Percentiles rank a stretch among this genome's conserved stretches.
Evolutionary conservation across 2,113 vertebrate genomes (phyloP).

Genomic region (Sterrhoptilus dennistouni): DNA sequence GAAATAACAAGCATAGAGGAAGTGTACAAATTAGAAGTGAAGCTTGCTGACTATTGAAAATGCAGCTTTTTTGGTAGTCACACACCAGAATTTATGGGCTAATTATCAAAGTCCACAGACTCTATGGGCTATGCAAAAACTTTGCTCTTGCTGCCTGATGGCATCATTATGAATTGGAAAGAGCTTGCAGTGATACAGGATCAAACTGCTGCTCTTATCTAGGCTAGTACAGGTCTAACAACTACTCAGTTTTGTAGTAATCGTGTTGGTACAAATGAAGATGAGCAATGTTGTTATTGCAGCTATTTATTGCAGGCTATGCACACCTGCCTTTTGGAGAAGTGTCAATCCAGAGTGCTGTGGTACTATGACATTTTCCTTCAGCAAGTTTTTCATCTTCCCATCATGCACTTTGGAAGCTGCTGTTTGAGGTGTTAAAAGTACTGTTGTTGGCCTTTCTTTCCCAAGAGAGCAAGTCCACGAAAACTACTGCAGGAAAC

Average conservation of each 20-base stretch:
- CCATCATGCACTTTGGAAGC: neutral
- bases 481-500: neutral
- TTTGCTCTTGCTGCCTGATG: neutral
- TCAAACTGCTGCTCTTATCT: neutral
- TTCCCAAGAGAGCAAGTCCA: neutral
- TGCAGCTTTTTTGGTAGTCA: neutral
- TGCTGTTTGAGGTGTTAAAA: neutral
- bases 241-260: neutral
- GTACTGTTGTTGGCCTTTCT: neutral
- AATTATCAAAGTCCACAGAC: neutral
- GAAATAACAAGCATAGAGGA: neutral
- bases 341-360: neutral
- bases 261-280: neutral
- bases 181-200: neutral
- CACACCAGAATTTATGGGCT: neutral
- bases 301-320: neutral
- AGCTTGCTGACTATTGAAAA: neutral
- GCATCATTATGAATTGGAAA: neutral
- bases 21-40: neutral
- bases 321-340: neutral
- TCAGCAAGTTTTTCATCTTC: neutral
- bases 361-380: neutral
- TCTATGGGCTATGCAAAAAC: neutral
- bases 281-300: neutral
- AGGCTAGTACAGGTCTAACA: neutral